Evolutionary conservation across 2,797 vertebrate species (phyloP).

Genomic region (Tamandua tetradactyla): DNA sequence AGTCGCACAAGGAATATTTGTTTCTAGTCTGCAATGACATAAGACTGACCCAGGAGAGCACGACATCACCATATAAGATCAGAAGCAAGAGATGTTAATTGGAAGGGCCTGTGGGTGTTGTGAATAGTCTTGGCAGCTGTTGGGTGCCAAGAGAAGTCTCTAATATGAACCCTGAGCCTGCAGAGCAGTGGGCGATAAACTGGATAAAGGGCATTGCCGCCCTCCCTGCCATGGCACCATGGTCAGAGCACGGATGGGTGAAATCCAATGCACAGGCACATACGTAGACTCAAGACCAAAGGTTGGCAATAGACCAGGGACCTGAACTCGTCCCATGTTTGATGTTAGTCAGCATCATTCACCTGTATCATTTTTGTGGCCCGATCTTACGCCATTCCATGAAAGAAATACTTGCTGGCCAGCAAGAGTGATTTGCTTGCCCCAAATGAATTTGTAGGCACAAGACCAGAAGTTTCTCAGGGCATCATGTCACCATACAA

Average conservation of each 20-base stretch:
- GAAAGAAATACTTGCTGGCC: neutral
- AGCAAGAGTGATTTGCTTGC: neutral
- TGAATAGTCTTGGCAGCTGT: too few relatives aligned
- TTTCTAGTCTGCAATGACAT: neutral
- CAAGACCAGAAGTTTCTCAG: neutral
- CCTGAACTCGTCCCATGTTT: neutral
- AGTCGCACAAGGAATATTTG: neutral
- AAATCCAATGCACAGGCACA: neutral
- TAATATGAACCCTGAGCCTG: neutral
- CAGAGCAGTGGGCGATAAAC: neutral
- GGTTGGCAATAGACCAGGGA: neutral
- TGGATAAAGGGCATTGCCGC: neutral
- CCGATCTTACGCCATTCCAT: neutral
- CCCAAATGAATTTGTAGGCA: neutral
- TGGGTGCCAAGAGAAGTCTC: too few relatives aligned
- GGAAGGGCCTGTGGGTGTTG: neutral
- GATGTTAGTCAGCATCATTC: neutral
- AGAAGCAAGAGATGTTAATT: neutral
- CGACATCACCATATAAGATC: neutral
- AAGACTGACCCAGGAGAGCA: neutral
- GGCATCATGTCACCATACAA: neutral
- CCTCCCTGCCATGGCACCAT: neutral
- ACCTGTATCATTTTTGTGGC: neutral
- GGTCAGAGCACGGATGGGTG: neutral
- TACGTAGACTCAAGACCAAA: neutral